Base-by-base conservation (phyloP, 2,797 vertebrate species). In the Darevskia mixta region DNA sequence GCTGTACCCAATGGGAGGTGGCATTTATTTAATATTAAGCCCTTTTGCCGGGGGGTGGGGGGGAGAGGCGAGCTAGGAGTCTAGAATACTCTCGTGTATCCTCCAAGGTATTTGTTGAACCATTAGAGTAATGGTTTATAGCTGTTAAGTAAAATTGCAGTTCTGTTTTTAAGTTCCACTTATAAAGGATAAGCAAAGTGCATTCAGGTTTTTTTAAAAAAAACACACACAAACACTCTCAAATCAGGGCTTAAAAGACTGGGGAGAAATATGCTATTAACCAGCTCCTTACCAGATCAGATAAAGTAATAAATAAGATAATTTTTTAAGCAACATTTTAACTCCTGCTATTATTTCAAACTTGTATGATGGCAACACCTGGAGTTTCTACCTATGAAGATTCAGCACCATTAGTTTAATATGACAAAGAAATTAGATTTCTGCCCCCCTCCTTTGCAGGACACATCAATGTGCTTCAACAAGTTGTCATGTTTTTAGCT, bases 1-100 rank as follows among this genome's bases (percentile, higher is more conserved):
- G 92, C 90, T 93, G 90, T 93, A 96, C 95, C 96, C 96, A 82
- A 94, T 94, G 95, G 96, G 96, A 97, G 95, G 96, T 95, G 96
- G 95, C 93, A 96, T 96, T 97, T 97, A 96, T 96, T 97, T 97
- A 97, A 97, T 97, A 97, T 97, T 97, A 97, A 96, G 95, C 92
- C 93, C 93, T 96, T 96, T 96, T 97, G 96, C 94, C 13, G 20
- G 20, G 43, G 17, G 18, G 75, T 15, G 20, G 43, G 17, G 18
- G 75, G 29, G 32, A 43, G 29, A 41, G 58, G 41, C 27, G 25
- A 43, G 79, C 27, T 87, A 32, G 55, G 43, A 66, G 85, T 94
- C 95, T 95, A 93, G 96, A 97, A 96, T 97, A 96, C 95, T 96
- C 91, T 94, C 92, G 92, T 90, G 94, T 96, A 96, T 95, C 93